phyloP scores from a whole-genome alignment of 2,888 invertebrate species.

The Scaeva pyrastri region DNA sequence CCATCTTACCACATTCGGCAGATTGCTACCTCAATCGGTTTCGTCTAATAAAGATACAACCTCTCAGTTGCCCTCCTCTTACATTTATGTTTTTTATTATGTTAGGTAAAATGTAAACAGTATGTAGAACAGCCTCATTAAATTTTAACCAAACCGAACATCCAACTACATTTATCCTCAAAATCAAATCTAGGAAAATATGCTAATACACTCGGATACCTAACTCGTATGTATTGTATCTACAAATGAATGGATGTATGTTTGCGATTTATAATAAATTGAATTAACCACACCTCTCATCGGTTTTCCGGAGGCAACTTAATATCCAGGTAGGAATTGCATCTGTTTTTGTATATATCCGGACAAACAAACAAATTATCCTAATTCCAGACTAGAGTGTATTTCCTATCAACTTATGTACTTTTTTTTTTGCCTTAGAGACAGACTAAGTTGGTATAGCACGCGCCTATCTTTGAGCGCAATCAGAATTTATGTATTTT shows the following conservation, averaged over 20 bases:
- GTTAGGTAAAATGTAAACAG: slow-evolving; percentile 1
- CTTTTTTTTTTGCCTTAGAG: slow-evolving; percentile 12
- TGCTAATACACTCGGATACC: slow-evolving; percentile 42
- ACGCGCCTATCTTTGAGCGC: slow-evolving; percentile 32
- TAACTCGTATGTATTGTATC: background rate
- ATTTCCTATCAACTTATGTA: slow-evolving; percentile 69
- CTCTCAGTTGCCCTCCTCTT: slow-evolving; percentile 44
- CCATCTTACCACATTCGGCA: slow-evolving; percentile 40
- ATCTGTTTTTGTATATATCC: background rate
- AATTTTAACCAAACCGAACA: slow-evolving; percentile 50
- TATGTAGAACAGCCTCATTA: slow-evolving; percentile 39
- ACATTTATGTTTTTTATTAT: slow-evolving; percentile 26
- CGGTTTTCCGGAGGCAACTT: slow-evolving; percentile 49
- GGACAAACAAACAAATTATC: slow-evolving; percentile 68
- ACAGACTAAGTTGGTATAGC: slow-evolving; percentile 18
- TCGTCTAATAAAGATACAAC: slow-evolving; percentile 43
- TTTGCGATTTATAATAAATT: slow-evolving; percentile 64
- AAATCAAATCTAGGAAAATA: slow-evolving; percentile 59
- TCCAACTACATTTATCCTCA: slow-evolving; percentile 53
- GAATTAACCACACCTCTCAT: slow-evolving; percentile 71
- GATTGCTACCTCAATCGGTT: slow-evolving; percentile 14
- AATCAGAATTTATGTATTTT: slow-evolving; percentile 43
- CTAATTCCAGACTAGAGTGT: slow-evolving; percentile 67
- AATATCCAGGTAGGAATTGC: slow-evolving; percentile 11
- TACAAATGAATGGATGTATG: background rate